Conservation (phyloP, 2,113 vertebrate genomes). For the Menidia beryllina region DNA sequence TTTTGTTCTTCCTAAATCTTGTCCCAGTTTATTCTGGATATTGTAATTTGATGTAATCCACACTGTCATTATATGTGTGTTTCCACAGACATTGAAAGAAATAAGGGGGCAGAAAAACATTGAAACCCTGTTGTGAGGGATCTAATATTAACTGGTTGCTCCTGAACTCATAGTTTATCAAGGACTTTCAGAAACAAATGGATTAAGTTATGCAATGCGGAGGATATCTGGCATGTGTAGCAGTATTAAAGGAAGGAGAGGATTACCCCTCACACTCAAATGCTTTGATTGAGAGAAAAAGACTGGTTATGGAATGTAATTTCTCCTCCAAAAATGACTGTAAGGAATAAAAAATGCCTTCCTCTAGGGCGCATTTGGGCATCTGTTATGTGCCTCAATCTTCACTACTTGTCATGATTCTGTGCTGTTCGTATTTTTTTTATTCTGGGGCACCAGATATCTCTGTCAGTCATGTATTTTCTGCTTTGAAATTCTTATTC, state of each 20-base stretch:
- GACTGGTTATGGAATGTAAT: conserved; percentile 31
- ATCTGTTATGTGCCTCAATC: conserved; percentile 41
- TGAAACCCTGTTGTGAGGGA: conserved; percentile 48
- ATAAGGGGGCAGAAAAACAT: conserved; percentile 36
- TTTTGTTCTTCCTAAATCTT: too few relatives aligned
- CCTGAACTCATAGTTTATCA: conserved; percentile 35
- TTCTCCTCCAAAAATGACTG: conserved; percentile 32
- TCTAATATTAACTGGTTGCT: conserved; percentile 40
- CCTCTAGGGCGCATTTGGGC: conserved; percentile 6
- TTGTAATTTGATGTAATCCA: conserved; percentile 22
- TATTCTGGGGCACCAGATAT: background rate
- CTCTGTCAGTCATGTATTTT: background rate
- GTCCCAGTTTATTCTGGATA: conserved; percentile 30
- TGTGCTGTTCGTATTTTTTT: conserved; percentile 18
- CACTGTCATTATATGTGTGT: conserved; percentile 24
- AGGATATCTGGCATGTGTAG: conserved; percentile 35
- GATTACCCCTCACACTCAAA: conserved; percentile 34
- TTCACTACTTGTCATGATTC: conserved; percentile 42
- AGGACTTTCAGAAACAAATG: conserved; percentile 19
- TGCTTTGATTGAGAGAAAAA: conserved; percentile 33
- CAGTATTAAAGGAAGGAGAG: conserved; percentile 6
- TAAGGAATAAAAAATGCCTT: background rate
- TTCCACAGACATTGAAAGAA: conserved; percentile 30
- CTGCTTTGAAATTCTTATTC: too few relatives aligned
- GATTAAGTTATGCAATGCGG: conserved; percentile 45